Percentiles rank a stretch among this genome's conserved stretches.
Evolutionary conservation across 2,113 vertebrate species (phyloP).

Genomic region (Embiotoca jacksoni): DNA sequence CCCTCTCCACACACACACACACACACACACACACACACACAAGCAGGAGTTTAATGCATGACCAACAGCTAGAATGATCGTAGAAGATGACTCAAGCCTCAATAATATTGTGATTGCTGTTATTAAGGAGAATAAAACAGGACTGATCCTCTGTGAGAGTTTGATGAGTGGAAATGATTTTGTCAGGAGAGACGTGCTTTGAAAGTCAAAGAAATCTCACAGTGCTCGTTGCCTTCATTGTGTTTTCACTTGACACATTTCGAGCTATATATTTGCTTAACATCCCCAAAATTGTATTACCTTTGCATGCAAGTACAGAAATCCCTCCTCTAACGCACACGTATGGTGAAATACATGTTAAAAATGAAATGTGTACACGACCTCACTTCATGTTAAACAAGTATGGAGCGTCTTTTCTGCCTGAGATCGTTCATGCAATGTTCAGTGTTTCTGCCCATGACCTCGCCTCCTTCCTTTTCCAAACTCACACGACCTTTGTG

Average conservation of each 20-base stretch:
- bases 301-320: too few relatives aligned
- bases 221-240: too few relatives aligned
- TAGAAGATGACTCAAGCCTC: slow-evolving; percentile 35
- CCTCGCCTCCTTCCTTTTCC: neutral
- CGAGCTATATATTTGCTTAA: too few relatives aligned
- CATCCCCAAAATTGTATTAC: too few relatives aligned
- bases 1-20: neutral
- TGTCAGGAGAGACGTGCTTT: neutral
- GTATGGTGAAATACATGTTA: neutral
- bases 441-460: too few relatives aligned
- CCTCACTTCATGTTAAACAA: neutral
- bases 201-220: neutral
- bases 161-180: neutral
- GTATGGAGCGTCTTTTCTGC: neutral
- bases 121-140: slow-evolving; percentile 22
- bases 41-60: slow-evolving; percentile 6
- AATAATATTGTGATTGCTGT: slow-evolving; percentile 6
- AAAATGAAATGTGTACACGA: too few relatives aligned
- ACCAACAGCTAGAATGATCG: slow-evolving; percentile 29
- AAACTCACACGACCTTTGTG: slow-evolving; percentile 1
- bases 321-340: too few relatives aligned
- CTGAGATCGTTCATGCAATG: neutral
- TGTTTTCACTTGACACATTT: too few relatives aligned
- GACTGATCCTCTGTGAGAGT: slow-evolving; percentile 19
- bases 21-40: neutral